phyloP scores from a whole-genome alignment of 2,888 invertebrate species.

The Scrobipalpa costella region DNA sequence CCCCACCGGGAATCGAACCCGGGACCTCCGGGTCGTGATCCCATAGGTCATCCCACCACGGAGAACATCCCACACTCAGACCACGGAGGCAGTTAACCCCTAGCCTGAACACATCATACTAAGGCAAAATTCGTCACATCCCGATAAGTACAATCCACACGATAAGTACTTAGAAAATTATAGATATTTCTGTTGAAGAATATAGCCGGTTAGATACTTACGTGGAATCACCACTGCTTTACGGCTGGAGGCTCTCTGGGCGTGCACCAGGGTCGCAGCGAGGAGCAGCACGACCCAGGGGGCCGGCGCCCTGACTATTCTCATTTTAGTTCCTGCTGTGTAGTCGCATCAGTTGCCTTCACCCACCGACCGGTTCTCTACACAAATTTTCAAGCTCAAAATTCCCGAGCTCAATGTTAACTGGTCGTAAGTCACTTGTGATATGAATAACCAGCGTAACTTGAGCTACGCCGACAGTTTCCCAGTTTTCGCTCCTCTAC shows the following conservation, averaged over 20 bases:
- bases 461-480: constrained; percentile 14
- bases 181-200: too few species aligned
- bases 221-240: constrained; percentile 41
- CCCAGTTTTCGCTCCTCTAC: constrained; percentile 40
- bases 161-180: too few species aligned
- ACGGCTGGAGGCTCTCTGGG: constrained; percentile 41
- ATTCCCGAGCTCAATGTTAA: background rate
- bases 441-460: background rate
- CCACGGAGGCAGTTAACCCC: too few species aligned
- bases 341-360: constrained; percentile 49
- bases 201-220: constrained; percentile 49
- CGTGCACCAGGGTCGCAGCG: constrained; percentile 40
- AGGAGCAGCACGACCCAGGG: constrained; percentile 52
- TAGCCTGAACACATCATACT: too few species aligned
- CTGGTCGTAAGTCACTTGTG: background rate
- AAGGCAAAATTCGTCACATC: too few species aligned
- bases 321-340: constrained; percentile 50
- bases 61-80: too few species aligned
- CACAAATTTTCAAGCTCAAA: background rate
- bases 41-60: too few species aligned
- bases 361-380: constrained; percentile 30
- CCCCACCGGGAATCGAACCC: too few species aligned
- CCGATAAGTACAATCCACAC: too few species aligned
- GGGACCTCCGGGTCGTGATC: too few species aligned
- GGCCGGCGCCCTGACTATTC: constrained; percentile 50